Evolutionary conservation across 2,888 invertebrate genomes (phyloP), one percentile per base, ranked within the genome.

Genomic region (Brachylomia viminalis): DNA sequence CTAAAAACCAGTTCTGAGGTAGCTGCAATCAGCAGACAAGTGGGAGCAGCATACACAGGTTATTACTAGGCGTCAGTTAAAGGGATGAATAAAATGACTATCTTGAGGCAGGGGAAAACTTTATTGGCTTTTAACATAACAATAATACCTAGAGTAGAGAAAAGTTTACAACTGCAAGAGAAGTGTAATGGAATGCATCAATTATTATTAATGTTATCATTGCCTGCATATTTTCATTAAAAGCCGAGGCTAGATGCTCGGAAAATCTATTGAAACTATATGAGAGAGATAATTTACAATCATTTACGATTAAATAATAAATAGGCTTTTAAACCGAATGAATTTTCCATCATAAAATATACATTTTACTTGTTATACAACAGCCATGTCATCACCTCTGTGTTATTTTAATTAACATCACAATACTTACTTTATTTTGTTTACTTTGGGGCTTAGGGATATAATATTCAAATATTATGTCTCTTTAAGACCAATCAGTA

Each of bases 371-470:
- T 76, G 69, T 70, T 87, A 75, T 79, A 84, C 83, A 83, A 83
- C 92, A 93, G 92, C 92, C 91, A 88, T 89, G 77, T 87, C 85
- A 92, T 91, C 91, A 92, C 91, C 85, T 82, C 86, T 72, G 62
- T 83, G 49, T 67, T 87, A 77, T 75, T 80, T 84, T 71, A 62
- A 58, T 68, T 79, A 83, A 83, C 87, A 92, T 91, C 90, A 91
- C 90, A 91, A 82, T 82, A 70, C 38, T 38, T 58, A 72, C n/a
- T n/a, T n/a, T n/a, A n/a, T n/a, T n/a, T n/a, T n/a, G n/a, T n/a
- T n/a, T 10, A 42, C 42, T 72, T 87, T 90, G 87, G 84, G 88
- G 87, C 87, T 45, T 75, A 75, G 38, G 75, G 54, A 77, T 64
- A 75, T 56, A 73, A 71, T 59, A 73, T 72, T 66, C 62, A 47